Evolutionary conservation across 2,113 vertebrate species (phyloP).

Genomic region (Pseudorectes ferrugineus): DNA sequence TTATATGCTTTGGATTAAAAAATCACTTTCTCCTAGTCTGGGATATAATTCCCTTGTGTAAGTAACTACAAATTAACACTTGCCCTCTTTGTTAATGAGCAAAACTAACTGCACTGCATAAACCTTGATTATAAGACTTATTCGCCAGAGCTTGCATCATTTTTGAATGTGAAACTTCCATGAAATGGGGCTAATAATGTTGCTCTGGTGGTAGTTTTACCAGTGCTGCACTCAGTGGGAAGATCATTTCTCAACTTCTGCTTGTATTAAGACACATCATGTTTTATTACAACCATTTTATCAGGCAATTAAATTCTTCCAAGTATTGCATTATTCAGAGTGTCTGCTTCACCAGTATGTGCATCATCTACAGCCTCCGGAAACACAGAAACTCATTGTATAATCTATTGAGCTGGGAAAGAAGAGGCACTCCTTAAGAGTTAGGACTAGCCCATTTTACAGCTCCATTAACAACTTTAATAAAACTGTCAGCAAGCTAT

Average conservation of each 20-base stretch:
- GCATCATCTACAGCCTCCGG: background rate
- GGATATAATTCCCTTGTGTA: background rate
- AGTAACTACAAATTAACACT: background rate
- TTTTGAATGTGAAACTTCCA: background rate
- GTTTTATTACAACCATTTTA: constrained; percentile 39
- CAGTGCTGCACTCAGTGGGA: background rate
- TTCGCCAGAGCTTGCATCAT: background rate
- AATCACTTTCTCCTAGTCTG: background rate
- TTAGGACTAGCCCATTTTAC: background rate
- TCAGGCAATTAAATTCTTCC: constrained; percentile 32
- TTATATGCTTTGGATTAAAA: background rate
- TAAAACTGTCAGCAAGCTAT: constrained; percentile 1
- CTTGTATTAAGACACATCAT: background rate
- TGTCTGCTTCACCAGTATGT: background rate
- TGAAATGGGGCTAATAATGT: background rate
- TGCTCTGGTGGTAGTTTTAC: background rate
- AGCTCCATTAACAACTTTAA: constrained; percentile 1
- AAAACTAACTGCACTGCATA: background rate
- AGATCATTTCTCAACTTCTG: constrained; percentile 7
- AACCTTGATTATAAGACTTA: background rate
- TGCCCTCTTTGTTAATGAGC: background rate
- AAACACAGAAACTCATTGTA: constrained; percentile 13
- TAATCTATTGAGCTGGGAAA: background rate
- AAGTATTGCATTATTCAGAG: constrained; percentile 24
- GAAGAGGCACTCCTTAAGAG: background rate